Conservation (phyloP, 2,888 invertebrate species). For the Acholoe squamosa region DNA sequence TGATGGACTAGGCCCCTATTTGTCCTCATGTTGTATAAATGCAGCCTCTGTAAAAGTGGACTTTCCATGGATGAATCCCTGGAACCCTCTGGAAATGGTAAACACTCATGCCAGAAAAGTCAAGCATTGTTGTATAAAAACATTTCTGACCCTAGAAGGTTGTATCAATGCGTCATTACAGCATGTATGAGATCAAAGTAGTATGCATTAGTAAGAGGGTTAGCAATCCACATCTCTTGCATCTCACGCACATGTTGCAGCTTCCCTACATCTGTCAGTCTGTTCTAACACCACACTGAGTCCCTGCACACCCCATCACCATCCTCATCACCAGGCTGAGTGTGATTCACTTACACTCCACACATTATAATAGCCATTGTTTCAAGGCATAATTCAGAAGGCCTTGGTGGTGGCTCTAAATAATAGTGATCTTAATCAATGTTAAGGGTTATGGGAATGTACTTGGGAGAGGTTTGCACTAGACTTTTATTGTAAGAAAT, state of each 20-base stretch:
- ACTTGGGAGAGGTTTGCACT: too few species aligned
- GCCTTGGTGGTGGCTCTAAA: background rate
- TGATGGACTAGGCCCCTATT: background rate
- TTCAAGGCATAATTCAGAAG: background rate
- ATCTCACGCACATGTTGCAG: background rate
- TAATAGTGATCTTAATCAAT: background rate
- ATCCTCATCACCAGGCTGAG: background rate
- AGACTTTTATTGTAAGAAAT: too few species aligned
- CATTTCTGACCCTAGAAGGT: too few species aligned
- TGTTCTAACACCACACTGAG: background rate
- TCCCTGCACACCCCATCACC: background rate
- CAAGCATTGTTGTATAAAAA: too few species aligned
- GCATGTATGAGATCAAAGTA: too few species aligned
- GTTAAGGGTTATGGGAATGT: background rate
- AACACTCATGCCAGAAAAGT: too few species aligned
- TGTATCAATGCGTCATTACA: too few species aligned
- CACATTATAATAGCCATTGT: background rate
- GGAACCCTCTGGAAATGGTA: too few species aligned
- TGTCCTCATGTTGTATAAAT: too few species aligned
- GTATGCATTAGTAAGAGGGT: too few species aligned
- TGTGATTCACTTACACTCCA: background rate
- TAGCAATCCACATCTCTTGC: background rate
- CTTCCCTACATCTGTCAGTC: background rate
- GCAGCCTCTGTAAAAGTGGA: too few species aligned
- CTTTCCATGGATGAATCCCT: too few species aligned